A percentile compares a stretch with the other conserved stretches of the same genome.
These are phyloP conservation scores for Gephyroberyx darwinii DNA, from an alignment of 2,797 vertebrate species.

Conservation along the genomic window DNA sequence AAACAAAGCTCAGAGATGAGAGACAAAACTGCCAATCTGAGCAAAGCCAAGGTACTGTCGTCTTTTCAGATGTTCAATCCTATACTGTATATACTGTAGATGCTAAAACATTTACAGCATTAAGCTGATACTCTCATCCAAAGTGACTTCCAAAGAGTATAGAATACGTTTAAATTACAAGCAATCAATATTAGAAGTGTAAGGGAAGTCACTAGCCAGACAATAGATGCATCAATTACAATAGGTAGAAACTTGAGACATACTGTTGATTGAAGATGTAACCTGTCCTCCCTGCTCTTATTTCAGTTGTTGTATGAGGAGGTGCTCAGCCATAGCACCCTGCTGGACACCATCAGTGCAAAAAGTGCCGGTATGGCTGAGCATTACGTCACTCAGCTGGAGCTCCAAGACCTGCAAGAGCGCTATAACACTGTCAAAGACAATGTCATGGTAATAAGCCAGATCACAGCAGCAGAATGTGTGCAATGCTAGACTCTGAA, in stretches of 20 bases:
- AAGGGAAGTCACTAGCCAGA: not conserved
- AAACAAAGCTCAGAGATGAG: constrained; percentile 89
- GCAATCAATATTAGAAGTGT: not conserved
- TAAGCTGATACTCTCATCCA: not conserved
- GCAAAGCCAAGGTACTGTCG: constrained; percentile 88
- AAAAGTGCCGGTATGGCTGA: constrained; percentile 91
- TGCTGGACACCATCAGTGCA: constrained; percentile 89
- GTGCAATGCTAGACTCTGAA: not conserved
- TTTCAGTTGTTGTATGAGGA: constrained; percentile 92
- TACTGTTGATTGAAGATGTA: not conserved
- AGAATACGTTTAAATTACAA: not conserved
- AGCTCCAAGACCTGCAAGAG: constrained; percentile 92
- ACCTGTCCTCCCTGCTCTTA: not conserved
- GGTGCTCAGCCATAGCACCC: constrained; percentile 87
- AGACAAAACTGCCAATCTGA: constrained; percentile 90
- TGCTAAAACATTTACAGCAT: not conserved
- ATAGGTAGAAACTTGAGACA: not conserved
- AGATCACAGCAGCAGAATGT: not conserved
- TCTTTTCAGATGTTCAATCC: not conserved
- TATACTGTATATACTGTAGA: not conserved
- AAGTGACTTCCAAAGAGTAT: not conserved
- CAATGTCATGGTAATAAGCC: constrained; percentile 84
- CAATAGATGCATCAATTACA: too few relatives aligned
- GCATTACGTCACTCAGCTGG: constrained; percentile 90
- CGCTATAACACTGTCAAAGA: constrained; percentile 87